Conservation (phyloP, 2,113 vertebrate species). For the Melanotaenia duboulayi region DNA sequence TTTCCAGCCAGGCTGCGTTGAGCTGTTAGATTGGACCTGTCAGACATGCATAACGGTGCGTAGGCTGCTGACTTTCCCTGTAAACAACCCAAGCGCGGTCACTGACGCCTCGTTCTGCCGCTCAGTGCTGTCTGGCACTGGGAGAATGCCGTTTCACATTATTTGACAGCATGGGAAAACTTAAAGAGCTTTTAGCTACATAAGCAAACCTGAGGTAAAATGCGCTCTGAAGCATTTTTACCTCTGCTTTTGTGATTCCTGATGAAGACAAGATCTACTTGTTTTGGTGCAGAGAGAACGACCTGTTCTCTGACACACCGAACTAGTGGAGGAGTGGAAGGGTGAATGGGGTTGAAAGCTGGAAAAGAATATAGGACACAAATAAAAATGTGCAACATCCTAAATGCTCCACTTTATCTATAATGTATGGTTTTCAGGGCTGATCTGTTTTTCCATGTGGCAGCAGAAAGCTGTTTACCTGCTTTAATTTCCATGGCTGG, state of each 20-base stretch:
- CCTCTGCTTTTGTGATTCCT: neutral
- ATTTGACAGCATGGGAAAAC: neutral
- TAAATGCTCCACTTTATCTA: neutral
- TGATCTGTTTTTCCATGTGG: constrained; percentile 12
- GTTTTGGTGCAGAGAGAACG: constrained; percentile 1
- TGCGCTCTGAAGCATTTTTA: neutral
- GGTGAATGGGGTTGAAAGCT: neutral
- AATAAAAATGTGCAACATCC: neutral
- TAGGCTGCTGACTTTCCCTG: constrained; percentile 21
- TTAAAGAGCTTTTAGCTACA: neutral
- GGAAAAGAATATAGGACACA: neutral
- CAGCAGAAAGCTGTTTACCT: neutral
- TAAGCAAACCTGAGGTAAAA: constrained; percentile 4
- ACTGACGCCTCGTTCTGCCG: constrained; percentile 17
- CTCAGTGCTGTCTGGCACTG: constrained; percentile 18
- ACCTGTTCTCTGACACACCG: neutral
- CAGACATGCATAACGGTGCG: neutral
- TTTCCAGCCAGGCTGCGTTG: neutral
- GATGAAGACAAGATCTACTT: neutral
- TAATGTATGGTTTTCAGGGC: constrained; percentile 21
- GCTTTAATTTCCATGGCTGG: constrained; percentile 8
- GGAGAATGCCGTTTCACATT: neutral
- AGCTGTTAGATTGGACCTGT: neutral
- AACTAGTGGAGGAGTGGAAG: neutral
- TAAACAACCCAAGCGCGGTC: neutral